Conservation (phyloP, 2,113 vertebrate species). For the Takifugu flavidus region DNA sequence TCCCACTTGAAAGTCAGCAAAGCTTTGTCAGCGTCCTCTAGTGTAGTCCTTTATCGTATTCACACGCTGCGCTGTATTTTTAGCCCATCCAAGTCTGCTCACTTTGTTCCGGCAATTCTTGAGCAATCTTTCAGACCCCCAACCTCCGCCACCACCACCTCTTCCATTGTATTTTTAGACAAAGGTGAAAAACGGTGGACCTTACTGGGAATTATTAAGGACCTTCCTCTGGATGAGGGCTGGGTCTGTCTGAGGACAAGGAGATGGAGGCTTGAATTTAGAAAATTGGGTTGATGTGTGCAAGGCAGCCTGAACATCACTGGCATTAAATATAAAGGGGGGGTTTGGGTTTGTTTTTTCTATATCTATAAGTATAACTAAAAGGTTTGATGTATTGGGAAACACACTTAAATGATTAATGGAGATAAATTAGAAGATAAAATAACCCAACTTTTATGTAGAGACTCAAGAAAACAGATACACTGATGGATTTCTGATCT, state of each 20-base stretch:
- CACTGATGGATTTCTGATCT: too few species aligned
- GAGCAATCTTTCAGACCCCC: slow-evolving; percentile 67
- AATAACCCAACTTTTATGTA: too few species aligned
- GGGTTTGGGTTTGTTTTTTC: too few species aligned
- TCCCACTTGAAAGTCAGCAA: slow-evolving; percentile 72
- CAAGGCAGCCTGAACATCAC: background rate
- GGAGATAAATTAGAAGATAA: too few species aligned
- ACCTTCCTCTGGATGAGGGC: slow-evolving; percentile 53
- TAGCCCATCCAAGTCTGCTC: slow-evolving; percentile 60
- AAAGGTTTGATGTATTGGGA: too few species aligned
- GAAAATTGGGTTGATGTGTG: slow-evolving; percentile 12
- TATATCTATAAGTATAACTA: too few species aligned
- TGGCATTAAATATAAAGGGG: too few species aligned
- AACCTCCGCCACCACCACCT: slow-evolving; percentile 22
- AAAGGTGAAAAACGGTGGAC: slow-evolving; percentile 70
- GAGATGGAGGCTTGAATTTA: slow-evolving; percentile 7
- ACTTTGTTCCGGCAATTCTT: slow-evolving; percentile 77
- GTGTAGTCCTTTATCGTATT: slow-evolving; percentile 72
- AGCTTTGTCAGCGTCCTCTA: slow-evolving; percentile 71
- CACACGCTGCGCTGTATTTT: slow-evolving; percentile 74
- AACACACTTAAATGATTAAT: too few species aligned
- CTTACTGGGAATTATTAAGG: slow-evolving; percentile 57
- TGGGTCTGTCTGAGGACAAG: slow-evolving; percentile 19
- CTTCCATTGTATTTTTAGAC: slow-evolving; percentile 75
- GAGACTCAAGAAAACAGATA: too few species aligned